Base-by-base conservation (phyloP, 2,113 vertebrate genomes). In the Corythornis cristatus region DNA sequence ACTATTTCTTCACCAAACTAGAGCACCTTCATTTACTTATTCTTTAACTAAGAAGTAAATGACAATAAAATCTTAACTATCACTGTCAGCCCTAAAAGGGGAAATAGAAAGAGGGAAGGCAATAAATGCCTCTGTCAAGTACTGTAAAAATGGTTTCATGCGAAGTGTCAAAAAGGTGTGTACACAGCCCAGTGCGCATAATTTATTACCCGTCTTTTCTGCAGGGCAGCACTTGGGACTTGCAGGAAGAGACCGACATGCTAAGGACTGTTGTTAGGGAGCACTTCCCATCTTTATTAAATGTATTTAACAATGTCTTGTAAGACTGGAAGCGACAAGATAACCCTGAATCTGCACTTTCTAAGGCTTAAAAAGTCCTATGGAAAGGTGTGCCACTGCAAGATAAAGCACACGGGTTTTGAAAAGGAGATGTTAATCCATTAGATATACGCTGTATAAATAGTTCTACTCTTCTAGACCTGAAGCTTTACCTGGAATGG, bases 321-420 rank as follows among this genome's bases (percentile, higher is more conserved):
- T 3, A 7, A 57, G 77, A 65, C 90, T 95, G 94, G 73, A 21
- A 89, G 86, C 88, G 46, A 58, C 83, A 33, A 2, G 83, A 96
- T 95, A 96, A 95, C 94, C 93, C 95, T 12, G 26, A 45, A 88
- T 71, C 73, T 93, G 88, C 91, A 88, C 90, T 93, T 58, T 94
- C 71, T 85, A 66, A 93, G 82, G 68, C 66, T 67, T 64, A 67
- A 33, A 12, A 91, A 78, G 72, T 54, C 87, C 90, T 21, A 60
- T 56, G 6, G 15, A 76, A 90, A 95, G 86, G 89, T 91, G 86
- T 94, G 95, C 21, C 11, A 2, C 87, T 73, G 91, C 2, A 16
- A 95, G 96, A 97, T 97, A 96, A 96, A 94, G 89, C 83, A 23
- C 54, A 28, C 0, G 1, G 46, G 3, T 51, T 51, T 68, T 40